These are phyloP conservation scores for Oncorhynchus kisutch DNA, from an alignment of 2,113 vertebrate genomes.

Conservation along the genomic window DNA sequence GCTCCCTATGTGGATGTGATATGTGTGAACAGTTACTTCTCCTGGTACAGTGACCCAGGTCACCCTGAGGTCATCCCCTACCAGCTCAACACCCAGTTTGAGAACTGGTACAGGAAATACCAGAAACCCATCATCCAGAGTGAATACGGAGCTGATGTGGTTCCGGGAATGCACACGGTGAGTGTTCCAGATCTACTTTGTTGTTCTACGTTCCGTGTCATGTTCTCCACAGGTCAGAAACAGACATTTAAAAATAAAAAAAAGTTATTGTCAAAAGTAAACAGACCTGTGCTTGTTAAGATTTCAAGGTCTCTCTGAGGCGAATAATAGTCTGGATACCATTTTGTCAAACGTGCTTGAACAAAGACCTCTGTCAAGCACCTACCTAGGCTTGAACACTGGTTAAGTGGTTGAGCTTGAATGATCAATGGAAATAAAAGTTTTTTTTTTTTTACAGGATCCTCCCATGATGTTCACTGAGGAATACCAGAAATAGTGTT, in stretches of 20 bases:
- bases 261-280: neutral
- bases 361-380: too few species aligned
- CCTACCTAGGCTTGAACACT: too few species aligned
- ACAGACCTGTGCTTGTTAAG: neutral
- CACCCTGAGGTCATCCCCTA: slow-evolving; percentile 86
- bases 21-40: slow-evolving; percentile 94
- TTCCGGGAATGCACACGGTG: slow-evolving; percentile 87
- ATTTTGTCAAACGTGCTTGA: neutral
- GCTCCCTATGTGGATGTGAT: slow-evolving; percentile 84
- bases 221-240: neutral
- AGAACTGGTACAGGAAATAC: slow-evolving; percentile 84
- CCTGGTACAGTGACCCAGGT: slow-evolving; percentile 91
- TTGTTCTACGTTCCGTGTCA: neutral
- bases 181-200: slow-evolving; percentile 40
- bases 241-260: too few species aligned
- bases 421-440: neutral
- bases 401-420: neutral
- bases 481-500: slow-evolving; percentile 88
- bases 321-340: neutral
- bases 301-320: neutral
- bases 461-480: slow-evolving; percentile 93
- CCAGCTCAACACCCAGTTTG: slow-evolving; percentile 85
- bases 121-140: slow-evolving; percentile 95
- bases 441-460: slow-evolving; percentile 71
- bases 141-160: slow-evolving; percentile 88